phyloP scores from a whole-genome alignment of 2,113 vertebrate species.

The Atherinomorus stipes region DNA sequence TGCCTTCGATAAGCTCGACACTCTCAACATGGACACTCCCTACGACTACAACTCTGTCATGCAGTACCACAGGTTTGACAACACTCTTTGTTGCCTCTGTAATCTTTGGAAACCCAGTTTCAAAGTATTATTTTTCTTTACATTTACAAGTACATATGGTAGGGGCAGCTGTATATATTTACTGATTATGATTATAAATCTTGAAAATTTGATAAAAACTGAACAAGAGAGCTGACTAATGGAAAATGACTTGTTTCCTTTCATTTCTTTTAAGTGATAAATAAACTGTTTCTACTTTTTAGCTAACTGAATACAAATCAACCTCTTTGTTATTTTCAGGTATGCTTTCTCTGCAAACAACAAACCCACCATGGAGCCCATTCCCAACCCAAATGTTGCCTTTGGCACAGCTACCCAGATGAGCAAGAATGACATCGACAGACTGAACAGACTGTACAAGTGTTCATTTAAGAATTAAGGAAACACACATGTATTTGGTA shows the following conservation, averaged over 20 bases:
- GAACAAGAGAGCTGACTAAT: no score
- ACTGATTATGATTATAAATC: no score
- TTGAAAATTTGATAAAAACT: no score
- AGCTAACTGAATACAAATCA: not conserved
- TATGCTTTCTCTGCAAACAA: constrained; percentile 76
- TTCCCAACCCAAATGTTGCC: constrained; percentile 66
- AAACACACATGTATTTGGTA: not conserved
- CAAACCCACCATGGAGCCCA: constrained; percentile 71
- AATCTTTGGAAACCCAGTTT: no score
- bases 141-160: no score
- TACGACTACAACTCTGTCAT: constrained; percentile 82
- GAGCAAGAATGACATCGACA: constrained; percentile 71
- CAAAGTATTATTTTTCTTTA: no score
- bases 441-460: constrained; percentile 71
- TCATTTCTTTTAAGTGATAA: not conserved
- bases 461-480: constrained; percentile 41
- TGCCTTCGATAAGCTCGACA: constrained; percentile 72
- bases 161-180: no score
- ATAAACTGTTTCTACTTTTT: not conserved
- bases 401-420: constrained; percentile 65
- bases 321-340: constrained; percentile 35
- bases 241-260: no score
- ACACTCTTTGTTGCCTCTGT: not conserved
- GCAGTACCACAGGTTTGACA: constrained; percentile 75
- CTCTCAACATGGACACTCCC: constrained; percentile 70